Percentiles rank a stretch among this genome's conserved stretches.
Conservation (phyloP, 1,140 invertebrate species). For the Rhagoletis zephyria region DNA sequence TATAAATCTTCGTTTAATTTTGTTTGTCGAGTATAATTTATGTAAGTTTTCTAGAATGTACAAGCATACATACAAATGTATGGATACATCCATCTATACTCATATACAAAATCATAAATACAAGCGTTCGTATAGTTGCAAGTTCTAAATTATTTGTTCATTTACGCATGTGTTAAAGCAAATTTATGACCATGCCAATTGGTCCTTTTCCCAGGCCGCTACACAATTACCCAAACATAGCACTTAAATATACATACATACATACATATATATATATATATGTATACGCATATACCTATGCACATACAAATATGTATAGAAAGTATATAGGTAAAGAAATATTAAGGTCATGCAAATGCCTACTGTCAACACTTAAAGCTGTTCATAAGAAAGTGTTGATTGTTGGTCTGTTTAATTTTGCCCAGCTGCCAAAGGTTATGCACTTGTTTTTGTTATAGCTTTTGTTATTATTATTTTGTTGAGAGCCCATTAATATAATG, state of each 20-base stretch:
- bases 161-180: background rate
- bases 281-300: background rate
- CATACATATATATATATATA: background rate
- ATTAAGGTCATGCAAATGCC: constrained; percentile 18
- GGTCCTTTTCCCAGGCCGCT: constrained; percentile 37
- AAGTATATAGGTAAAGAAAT: background rate
- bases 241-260: background rate
- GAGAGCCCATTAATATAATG: constrained; percentile 37
- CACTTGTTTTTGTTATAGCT: constrained; percentile 27
- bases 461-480: background rate
- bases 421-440: constrained; percentile 25
- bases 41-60: background rate
- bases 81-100: background rate
- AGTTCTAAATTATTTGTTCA: background rate
- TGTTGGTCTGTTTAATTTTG: constrained; percentile 11
- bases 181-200: constrained; percentile 47
- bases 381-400: constrained; percentile 37
- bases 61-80: background rate
- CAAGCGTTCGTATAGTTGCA: background rate
- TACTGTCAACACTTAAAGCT: constrained; percentile 31
- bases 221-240: background rate
- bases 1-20: constrained; percentile 53
- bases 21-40: constrained; percentile 47
- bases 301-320: background rate
- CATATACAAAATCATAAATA: background rate